Evolutionary conservation across 2,888 invertebrate genomes (phyloP).

Genomic region (Drosophila paracracens): DNA sequence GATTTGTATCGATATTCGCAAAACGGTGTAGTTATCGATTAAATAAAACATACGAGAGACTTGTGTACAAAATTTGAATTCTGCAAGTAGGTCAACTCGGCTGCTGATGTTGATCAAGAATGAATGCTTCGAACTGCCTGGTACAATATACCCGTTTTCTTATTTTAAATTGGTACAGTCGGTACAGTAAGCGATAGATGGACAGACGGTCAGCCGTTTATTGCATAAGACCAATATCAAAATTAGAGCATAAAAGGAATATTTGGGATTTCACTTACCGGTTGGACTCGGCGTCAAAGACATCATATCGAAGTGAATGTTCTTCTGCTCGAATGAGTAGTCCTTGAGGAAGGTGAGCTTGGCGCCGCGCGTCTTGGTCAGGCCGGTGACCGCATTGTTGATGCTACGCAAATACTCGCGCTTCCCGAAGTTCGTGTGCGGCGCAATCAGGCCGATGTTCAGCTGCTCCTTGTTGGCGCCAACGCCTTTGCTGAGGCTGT

Average conservation of each 20-base stretch:
- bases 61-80: not conserved
- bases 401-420: constrained; percentile 89
- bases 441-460: constrained; percentile 85
- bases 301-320: constrained; percentile 89
- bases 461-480: constrained; percentile 83
- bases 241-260: not conserved
- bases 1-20: not conserved
- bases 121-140: not conserved
- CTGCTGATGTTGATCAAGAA: not conserved
- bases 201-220: not conserved
- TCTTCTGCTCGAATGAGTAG: constrained; percentile 87
- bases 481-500: constrained; percentile 73
- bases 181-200: not conserved
- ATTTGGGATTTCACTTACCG: constrained; percentile 86
- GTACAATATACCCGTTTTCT: not conserved
- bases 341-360: constrained; percentile 88
- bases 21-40: not conserved
- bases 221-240: not conserved
- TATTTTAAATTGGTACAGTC: not conserved
- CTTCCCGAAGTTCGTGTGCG: constrained; percentile 86
- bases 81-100: not conserved
- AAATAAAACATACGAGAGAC: not conserved
- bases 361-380: constrained; percentile 87
- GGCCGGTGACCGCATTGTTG: constrained; percentile 87
- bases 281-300: constrained; percentile 91